Evolutionary conservation across 2,797 vertebrate genomes (phyloP).

Genomic region (Chelon auratus): DNA sequence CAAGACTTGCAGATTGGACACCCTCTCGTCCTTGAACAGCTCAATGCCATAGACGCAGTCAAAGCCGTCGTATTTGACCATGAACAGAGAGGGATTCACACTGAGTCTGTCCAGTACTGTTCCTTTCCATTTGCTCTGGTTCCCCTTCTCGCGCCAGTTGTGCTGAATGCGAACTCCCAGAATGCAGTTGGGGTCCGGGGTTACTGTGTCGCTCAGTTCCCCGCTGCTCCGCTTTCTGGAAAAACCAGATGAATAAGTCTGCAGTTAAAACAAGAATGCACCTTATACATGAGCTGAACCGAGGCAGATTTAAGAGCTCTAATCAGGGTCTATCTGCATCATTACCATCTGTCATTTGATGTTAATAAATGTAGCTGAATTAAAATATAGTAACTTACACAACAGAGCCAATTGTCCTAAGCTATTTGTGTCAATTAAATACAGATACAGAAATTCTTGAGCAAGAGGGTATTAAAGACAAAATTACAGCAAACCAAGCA

Average conservation of each 20-base stretch:
- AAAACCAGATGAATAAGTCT: conserved; percentile 16
- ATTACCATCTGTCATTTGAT: neutral
- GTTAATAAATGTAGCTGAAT: neutral
- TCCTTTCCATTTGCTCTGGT: conserved; percentile 89
- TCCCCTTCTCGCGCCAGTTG: conserved; percentile 88
- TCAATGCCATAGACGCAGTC: conserved; percentile 89
- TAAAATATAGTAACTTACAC: neutral
- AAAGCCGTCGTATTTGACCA: conserved; percentile 90
- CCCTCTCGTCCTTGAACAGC: conserved; percentile 87
- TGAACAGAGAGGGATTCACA: conserved; percentile 86
- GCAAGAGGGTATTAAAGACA: too few species aligned
- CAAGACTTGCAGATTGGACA: conserved; percentile 86
- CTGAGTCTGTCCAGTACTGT: conserved; percentile 86
- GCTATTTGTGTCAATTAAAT: too few species aligned
- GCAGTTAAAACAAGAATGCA: neutral
- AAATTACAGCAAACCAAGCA: neutral
- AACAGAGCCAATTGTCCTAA: too few species aligned
- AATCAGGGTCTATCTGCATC: neutral
- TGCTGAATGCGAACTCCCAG: conserved; percentile 87
- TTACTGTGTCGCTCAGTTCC: conserved; percentile 84
- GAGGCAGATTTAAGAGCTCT: neutral
- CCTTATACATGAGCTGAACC: neutral
- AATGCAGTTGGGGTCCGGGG: conserved; percentile 84
- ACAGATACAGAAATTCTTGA: too few species aligned
- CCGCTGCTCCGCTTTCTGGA: conserved; percentile 87